These are phyloP conservation scores for Siniperca undulata DNA, from an alignment of 2,797 vertebrate species.

Conservation along the genomic window DNA sequence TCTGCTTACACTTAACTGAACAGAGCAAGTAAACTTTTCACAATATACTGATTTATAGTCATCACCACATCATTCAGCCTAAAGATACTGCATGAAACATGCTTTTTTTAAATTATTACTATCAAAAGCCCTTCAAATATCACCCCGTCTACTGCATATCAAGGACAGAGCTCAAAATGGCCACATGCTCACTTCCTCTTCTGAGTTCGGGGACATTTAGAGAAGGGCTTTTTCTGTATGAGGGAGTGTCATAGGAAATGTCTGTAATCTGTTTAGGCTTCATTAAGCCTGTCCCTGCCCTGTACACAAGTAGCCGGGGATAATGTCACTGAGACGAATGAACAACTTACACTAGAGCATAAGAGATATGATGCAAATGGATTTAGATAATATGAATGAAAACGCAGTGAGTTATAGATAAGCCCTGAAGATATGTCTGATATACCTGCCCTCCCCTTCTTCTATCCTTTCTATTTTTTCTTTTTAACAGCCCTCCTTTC, in stretches of 20 bases:
- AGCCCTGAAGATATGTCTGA: conserved; percentile 5
- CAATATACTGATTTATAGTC: background rate
- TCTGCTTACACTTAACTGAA: background rate
- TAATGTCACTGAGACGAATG: conserved; percentile 45
- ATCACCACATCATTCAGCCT: background rate
- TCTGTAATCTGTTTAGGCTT: conserved; percentile 69
- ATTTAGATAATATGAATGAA: conserved; percentile 20
- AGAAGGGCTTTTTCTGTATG: conserved; percentile 50
- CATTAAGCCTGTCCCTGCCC: conserved; percentile 53
- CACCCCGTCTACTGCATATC: conserved; percentile 22
- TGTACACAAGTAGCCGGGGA: conserved; percentile 36
- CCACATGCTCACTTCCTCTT: conserved; percentile 72
- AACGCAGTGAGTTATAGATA: background rate
- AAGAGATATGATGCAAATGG: background rate
- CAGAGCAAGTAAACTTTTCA: background rate
- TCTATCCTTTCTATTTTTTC: background rate
- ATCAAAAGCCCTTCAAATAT: background rate
- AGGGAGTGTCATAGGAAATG: conserved; percentile 61
- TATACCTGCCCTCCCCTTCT: conserved; percentile 18
- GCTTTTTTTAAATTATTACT: too few relatives aligned
- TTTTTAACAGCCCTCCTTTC: background rate
- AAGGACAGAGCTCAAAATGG: conserved; percentile 64
- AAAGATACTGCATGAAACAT: conserved; percentile 17
- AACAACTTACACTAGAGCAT: conserved; percentile 9
- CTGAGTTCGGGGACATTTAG: conserved; percentile 60